phyloP scores from a whole-genome alignment of 2,113 vertebrate species.

The Nesoenas mayeri region DNA sequence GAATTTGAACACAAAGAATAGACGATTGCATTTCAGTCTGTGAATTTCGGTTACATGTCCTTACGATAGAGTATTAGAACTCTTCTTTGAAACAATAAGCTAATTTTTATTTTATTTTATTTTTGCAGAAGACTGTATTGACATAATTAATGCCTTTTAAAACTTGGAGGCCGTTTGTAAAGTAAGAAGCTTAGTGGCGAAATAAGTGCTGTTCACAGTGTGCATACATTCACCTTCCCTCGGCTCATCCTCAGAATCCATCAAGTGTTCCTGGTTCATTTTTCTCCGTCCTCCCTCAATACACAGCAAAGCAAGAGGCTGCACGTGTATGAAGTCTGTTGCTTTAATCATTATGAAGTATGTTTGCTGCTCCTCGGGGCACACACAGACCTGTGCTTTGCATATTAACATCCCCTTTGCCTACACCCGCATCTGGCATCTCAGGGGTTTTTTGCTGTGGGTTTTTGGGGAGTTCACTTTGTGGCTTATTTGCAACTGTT shows the following conservation, averaged over 20 bases:
- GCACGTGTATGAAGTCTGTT: neutral
- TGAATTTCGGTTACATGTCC: conserved; percentile 46
- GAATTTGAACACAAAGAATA: conserved; percentile 17
- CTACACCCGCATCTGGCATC: neutral
- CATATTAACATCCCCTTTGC: neutral
- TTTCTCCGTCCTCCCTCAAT: neutral
- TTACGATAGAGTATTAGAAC: conserved; percentile 57
- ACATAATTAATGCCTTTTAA: conserved; percentile 54
- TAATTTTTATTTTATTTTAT: conserved; percentile 5
- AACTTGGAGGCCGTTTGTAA: conserved; percentile 58
- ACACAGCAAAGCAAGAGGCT: neutral
- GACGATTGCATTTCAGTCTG: conserved; percentile 36
- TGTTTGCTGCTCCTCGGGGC: neutral
- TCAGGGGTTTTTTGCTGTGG: neutral
- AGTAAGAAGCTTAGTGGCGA: conserved; percentile 37
- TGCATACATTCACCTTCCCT: neutral
- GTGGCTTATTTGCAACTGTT: conserved; percentile 21
- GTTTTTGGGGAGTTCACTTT: neutral
- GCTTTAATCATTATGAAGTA: neutral
- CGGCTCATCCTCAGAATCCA: neutral
- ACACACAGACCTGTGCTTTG: neutral
- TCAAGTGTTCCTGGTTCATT: neutral
- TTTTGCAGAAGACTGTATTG: conserved; percentile 26
- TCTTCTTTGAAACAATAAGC: conserved; percentile 52
- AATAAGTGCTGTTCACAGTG: conserved; percentile 33